Conservation (phyloP, 2,113 vertebrate genomes). For the Chloropsis cyanopogon region DNA sequence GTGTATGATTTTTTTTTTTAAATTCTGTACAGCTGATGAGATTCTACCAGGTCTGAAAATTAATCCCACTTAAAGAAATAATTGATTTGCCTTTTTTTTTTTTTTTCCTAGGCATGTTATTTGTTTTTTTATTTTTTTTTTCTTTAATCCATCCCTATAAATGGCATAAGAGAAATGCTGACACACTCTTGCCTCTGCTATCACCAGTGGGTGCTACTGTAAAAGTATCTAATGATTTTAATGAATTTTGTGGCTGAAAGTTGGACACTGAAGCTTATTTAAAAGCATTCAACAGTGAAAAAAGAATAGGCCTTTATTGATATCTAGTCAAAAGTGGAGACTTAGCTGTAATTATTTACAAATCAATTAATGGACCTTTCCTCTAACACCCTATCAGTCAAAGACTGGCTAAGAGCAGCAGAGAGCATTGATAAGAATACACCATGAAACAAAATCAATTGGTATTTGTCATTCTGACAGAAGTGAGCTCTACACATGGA, state of each 20-base stretch:
- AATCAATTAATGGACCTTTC: constrained; percentile 72
- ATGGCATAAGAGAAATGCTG: neutral
- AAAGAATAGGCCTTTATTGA: constrained; percentile 58
- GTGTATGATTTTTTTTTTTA: neutral
- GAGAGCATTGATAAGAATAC: constrained; percentile 59
- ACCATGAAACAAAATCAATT: constrained; percentile 65
- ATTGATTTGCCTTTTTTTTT: neutral
- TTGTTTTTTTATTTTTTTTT: neutral
- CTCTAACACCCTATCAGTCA: constrained; percentile 65
- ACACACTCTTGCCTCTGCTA: neutral
- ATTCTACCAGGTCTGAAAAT: neutral
- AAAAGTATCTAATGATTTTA: constrained; percentile 46
- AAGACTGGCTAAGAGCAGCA: constrained; percentile 41
- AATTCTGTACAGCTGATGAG: neutral
- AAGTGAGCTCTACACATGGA: constrained; percentile 52
- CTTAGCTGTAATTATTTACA: constrained; percentile 73
- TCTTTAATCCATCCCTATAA: neutral
- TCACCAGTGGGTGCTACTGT: neutral
- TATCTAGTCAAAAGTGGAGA: constrained; percentile 55
- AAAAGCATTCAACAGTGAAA: constrained; percentile 61
- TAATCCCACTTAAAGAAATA: neutral
- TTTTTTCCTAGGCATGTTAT: neutral
- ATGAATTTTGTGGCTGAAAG: constrained; percentile 39
- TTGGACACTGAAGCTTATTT: constrained; percentile 39
- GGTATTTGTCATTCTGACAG: constrained; percentile 71